A percentile compares a stretch with the other conserved stretches of the same genome.
Conservation (phyloP, 92 coral and sea anemone genomes). For the Montipora capitata region DNA sequence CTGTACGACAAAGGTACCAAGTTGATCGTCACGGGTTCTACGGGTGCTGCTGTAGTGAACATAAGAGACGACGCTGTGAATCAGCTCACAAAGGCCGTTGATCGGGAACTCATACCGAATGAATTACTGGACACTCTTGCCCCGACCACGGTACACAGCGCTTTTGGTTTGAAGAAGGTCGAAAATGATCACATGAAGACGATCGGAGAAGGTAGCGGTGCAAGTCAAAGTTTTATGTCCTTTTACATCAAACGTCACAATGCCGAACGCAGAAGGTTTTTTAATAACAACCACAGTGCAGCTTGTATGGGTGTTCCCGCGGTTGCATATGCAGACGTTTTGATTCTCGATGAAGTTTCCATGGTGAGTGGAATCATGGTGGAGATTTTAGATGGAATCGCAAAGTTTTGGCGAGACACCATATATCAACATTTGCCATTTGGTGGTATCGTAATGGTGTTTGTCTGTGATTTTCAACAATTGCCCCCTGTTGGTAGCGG, state of each 20-base stretch:
- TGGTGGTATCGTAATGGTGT: slow-evolving; percentile 1
- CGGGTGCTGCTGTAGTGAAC: neutral
- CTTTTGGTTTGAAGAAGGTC: neutral
- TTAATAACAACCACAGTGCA: neutral
- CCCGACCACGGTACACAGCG: slow-evolving; percentile 1
- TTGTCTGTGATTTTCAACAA: slow-evolving; percentile 33
- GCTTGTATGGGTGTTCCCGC: neutral
- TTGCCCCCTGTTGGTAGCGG: slow-evolving; percentile 23
- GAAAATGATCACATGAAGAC: neutral
- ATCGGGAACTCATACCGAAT: neutral
- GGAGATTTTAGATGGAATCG: neutral
- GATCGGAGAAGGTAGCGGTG: neutral
- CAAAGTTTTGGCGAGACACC: neutral
- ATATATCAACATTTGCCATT: neutral
- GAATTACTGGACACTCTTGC: neutral
- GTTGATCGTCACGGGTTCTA: slow-evolving; percentile 4
- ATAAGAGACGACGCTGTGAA: neutral
- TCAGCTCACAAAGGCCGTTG: neutral
- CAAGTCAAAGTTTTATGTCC: neutral
- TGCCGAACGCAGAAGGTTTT: neutral
- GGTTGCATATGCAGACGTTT: neutral
- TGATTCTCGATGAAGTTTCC: slow-evolving; percentile 16
- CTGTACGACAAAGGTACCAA: neutral
- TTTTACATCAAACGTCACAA: neutral
- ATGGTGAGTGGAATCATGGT: slow-evolving; percentile 4